Evolutionary conservation across 2,113 vertebrate species (phyloP).

Genomic region (Onychostoma macrolepis): DNA sequence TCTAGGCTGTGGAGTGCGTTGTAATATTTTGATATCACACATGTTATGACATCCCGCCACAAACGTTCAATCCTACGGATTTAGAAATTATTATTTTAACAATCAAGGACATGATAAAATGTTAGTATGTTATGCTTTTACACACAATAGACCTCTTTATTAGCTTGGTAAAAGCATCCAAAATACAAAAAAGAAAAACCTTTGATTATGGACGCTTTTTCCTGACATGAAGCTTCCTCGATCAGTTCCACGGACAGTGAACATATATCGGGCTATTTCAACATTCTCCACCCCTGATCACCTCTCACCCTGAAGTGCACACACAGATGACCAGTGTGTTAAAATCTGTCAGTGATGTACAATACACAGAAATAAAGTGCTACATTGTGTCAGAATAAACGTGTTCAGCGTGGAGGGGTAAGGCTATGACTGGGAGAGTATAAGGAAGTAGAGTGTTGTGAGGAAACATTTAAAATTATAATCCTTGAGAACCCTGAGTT

Average conservation of each 20-base stretch:
- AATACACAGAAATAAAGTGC: neutral
- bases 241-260: no score
- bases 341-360: neutral
- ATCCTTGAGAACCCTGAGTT: conserved; percentile 3
- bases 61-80: neutral
- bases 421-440: no score
- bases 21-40: neutral
- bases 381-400: neutral
- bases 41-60: neutral
- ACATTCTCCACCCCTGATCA: conserved; percentile 18
- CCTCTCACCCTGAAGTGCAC: conserved; percentile 7
- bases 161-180: neutral
- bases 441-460: no score
- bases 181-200: neutral
- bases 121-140: neutral
- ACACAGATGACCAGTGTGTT: conserved; percentile 1
- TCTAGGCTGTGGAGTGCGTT: neutral
- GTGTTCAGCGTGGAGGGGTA: no score
- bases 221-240: no score
- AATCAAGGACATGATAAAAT: neutral
- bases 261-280: neutral
- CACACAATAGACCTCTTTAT: neutral
- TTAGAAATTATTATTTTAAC: neutral
- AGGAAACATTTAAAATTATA: neutral
- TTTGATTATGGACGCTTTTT: no score